These are phyloP conservation scores for Sitophilus oryzae DNA, from an alignment of 1,140 invertebrate species.

Conservation along the genomic window DNA sequence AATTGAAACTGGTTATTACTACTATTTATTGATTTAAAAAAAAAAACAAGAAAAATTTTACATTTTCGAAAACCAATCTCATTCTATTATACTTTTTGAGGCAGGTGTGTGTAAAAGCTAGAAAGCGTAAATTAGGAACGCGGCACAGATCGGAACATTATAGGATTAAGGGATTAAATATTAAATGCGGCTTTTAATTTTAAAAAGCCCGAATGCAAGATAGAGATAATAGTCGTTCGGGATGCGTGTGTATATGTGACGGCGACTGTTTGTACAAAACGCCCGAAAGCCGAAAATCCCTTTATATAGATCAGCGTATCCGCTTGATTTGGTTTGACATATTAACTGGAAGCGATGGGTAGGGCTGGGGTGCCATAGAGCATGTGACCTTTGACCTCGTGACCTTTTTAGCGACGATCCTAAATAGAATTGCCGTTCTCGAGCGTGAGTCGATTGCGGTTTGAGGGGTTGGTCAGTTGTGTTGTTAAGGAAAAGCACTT, in stretches of 20 bases:
- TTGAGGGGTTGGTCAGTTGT: too few species aligned
- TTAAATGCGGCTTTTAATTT: conserved; percentile 26
- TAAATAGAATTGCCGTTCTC: not conserved
- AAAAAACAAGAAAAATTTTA: too few species aligned
- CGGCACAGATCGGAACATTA: conserved; percentile 11
- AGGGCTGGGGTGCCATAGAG: not conserved
- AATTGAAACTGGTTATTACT: too few species aligned
- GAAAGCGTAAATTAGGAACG: conserved; percentile 8
- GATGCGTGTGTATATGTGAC: not conserved
- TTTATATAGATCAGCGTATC: conserved; percentile 27
- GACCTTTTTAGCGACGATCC: too few species aligned
- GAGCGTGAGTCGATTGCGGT: too few species aligned
- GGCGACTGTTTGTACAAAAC: conserved; percentile 19
- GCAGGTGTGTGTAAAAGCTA: not conserved
- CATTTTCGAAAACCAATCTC: too few species aligned
- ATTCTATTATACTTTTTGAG: too few species aligned
- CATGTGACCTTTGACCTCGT: not conserved
- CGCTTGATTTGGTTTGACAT: conserved; percentile 22
- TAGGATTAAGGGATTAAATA: conserved; percentile 26
- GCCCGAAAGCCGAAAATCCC: conserved; percentile 19
- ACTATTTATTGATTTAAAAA: too few species aligned
- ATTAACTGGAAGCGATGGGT: conserved; percentile 13
- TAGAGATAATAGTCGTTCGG: conserved; percentile 19
- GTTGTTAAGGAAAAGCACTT: too few species aligned
- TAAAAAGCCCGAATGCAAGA: conserved; percentile 28